Percentiles rank a stretch among this genome's conserved stretches.
Evolutionary conservation across 2,888 invertebrate genomes (phyloP).

Genomic region (Allolobophora icterica): DNA sequence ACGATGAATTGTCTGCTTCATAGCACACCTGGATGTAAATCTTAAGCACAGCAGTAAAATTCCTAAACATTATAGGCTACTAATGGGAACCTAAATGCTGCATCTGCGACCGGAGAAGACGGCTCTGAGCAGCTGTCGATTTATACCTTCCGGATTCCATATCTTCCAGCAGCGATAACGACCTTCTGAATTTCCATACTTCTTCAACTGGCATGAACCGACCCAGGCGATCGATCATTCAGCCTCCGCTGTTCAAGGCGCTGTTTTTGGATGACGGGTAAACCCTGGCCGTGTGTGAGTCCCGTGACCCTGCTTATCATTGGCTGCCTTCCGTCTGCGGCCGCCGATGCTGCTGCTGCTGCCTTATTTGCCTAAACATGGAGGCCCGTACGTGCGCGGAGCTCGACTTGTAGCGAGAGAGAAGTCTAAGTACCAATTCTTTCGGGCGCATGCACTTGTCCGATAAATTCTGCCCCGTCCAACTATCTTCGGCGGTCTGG

Average conservation of each 20-base stretch:
- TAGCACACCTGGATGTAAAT: not conserved
- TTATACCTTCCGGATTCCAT: not conserved
- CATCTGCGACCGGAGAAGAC: not conserved
- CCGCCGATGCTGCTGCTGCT: not conserved
- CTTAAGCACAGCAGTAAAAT: not conserved
- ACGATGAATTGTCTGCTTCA: too few species aligned
- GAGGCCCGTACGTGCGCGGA: not conserved
- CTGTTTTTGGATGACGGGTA: not conserved
- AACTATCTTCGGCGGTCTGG: not conserved
- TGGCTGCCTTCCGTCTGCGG: not conserved
- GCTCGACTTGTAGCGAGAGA: not conserved
- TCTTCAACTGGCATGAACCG: not conserved
- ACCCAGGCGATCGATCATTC: not conserved
- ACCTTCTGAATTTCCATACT: not conserved
- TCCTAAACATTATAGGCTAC: not conserved
- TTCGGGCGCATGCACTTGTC: slow-evolving; percentile 17
- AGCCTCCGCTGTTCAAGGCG: not conserved
- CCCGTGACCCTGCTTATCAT: slow-evolving; percentile 13
- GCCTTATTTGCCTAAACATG: not conserved
- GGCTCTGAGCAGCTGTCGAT: not conserved
- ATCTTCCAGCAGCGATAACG: slow-evolving; percentile 10
- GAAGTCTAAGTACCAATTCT: slow-evolving; percentile 8
- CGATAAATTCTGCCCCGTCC: not conserved
- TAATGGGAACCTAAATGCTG: not conserved
- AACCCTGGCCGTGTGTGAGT: not conserved